phyloP scores from a whole-genome alignment of 2,888 invertebrate genomes.

The Macrosiphum euphorbiae region DNA sequence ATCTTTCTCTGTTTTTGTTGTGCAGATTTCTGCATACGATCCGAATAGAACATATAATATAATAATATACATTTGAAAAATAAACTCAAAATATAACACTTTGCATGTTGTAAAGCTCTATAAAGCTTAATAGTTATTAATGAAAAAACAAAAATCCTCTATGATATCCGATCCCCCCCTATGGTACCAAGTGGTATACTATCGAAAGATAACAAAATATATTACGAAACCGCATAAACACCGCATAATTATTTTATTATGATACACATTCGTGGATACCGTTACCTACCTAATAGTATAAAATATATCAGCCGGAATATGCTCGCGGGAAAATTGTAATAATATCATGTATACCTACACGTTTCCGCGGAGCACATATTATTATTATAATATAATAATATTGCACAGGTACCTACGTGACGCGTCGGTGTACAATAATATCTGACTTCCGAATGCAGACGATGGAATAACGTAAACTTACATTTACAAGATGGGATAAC shows the following conservation, averaged over 20 bases:
- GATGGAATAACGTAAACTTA: neutral
- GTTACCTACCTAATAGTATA: neutral
- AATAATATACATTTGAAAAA: neutral
- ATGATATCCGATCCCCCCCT: rapidly evolving
- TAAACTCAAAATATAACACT: neutral
- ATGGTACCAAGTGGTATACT: neutral
- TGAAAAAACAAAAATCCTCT: neutral
- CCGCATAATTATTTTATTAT: neutral
- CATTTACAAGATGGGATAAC: neutral
- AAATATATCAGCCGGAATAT: neutral
- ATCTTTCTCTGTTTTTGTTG: neutral
- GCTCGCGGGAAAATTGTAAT: neutral
- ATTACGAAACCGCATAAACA: neutral
- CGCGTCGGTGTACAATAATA: neutral
- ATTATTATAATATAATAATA: neutral
- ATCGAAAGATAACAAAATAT: neutral
- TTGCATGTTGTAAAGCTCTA: too few relatives aligned
- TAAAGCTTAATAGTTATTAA: too few relatives aligned
- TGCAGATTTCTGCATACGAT: neutral
- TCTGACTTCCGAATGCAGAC: neutral
- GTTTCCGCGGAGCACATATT: neutral
- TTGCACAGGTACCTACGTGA: neutral
- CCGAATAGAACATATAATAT: neutral
- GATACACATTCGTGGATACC: neutral
- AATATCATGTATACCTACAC: neutral